These are phyloP conservation scores for Troides helena DNA, from an alignment of 2,888 invertebrate genomes.

Conservation along the genomic window DNA sequence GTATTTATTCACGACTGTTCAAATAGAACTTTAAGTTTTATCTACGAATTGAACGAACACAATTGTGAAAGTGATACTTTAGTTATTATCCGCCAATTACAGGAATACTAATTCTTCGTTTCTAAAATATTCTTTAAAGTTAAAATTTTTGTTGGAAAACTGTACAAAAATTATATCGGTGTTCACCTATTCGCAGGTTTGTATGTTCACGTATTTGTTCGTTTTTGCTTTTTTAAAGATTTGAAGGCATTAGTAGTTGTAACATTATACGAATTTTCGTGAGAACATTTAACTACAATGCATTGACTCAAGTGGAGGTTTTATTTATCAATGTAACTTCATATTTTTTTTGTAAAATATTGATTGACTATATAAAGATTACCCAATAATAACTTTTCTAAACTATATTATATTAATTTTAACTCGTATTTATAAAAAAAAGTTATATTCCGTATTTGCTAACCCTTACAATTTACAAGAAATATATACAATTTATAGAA, in stretches of 20 bases:
- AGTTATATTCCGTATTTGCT: no score
- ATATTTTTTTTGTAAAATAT: background rate
- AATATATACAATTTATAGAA: no score
- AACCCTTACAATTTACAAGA: no score
- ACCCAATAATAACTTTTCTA: no score
- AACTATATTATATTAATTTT: no score
- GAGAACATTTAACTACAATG: constrained; percentile 3
- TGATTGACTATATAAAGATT: background rate
- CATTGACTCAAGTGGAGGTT: background rate
- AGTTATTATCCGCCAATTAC: constrained; percentile 35
- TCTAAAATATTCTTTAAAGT: constrained; percentile 6
- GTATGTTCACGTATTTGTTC: constrained; percentile 43
- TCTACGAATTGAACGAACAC: constrained; percentile 30
- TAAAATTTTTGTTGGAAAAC: constrained; percentile 22
- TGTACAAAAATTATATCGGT: constrained; percentile 45
- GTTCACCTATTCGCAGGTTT: constrained; percentile 65
- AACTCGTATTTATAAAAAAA: no score
- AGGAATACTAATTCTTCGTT: constrained; percentile 35
- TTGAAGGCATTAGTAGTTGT: constrained; percentile 17
- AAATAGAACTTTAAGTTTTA: constrained; percentile 52
- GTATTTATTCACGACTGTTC: constrained; percentile 67
- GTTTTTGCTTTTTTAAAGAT: constrained; percentile 23
- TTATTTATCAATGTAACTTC: background rate
- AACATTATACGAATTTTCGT: constrained; percentile 23
- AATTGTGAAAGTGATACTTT: constrained; percentile 46